Evolutionary conservation across 2,113 vertebrate genomes (phyloP).

Genomic region (Tachysurus vachellii): DNA sequence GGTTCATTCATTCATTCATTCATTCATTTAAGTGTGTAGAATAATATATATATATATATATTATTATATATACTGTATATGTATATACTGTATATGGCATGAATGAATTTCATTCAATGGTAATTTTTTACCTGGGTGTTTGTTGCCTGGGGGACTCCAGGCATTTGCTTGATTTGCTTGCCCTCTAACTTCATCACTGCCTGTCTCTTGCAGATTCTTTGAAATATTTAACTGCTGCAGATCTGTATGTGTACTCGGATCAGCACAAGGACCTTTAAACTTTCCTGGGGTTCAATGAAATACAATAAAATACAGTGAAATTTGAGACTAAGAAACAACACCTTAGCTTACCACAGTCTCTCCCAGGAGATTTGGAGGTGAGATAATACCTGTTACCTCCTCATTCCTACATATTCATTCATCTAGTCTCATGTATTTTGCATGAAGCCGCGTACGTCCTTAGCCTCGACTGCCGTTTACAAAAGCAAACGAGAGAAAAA

Average conservation of each 20-base stretch:
- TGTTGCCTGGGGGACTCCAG: constrained; percentile 10
- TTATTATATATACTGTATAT: too few relatives aligned
- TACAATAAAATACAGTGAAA: constrained; percentile 1
- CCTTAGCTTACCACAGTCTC: neutral
- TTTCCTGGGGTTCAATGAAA: neutral
- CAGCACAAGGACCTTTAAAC: constrained; percentile 23
- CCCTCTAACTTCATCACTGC: neutral
- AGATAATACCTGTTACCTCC: constrained; percentile 18
- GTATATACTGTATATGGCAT: neutral
- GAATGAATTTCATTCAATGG: neutral
- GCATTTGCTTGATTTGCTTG: constrained; percentile 26
- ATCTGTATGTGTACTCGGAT: constrained; percentile 30
- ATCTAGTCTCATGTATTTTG: constrained; percentile 30
- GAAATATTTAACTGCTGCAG: constrained; percentile 42
- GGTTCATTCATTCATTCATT: neutral
- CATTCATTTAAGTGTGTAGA: too few relatives aligned
- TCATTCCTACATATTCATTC: constrained; percentile 22
- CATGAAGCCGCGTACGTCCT: constrained; percentile 26
- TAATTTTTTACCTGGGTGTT: neutral
- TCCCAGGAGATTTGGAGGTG: neutral
- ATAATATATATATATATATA: too few relatives aligned
- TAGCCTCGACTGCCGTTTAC: constrained; percentile 15
- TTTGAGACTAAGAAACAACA: neutral
- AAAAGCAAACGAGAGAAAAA: constrained; percentile 5
- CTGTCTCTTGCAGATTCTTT: constrained; percentile 31